These are phyloP conservation scores for Metopia argyrocephala DNA, from an alignment of 2,888 invertebrate genomes.

Conservation along the genomic window DNA sequence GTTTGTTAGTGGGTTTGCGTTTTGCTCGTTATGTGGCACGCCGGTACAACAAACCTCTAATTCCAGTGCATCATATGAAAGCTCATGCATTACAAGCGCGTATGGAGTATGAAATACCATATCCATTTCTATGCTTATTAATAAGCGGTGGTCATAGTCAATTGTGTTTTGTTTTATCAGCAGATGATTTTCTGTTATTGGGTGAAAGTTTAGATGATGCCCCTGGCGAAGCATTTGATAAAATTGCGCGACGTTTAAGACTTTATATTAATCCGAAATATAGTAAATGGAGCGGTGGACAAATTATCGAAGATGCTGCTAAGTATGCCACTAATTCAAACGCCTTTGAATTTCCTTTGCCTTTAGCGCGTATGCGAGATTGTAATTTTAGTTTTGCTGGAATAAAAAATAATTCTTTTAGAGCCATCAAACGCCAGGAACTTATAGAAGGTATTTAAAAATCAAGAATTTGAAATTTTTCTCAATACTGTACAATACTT, in stretches of 20 bases:
- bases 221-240: constrained; percentile 96
- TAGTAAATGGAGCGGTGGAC: constrained; percentile 85
- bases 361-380: constrained; percentile 83
- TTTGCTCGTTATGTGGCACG: constrained; percentile 89
- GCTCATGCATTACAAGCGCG: constrained; percentile 96
- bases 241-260: constrained; percentile 92
- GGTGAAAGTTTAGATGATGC: constrained; percentile 91
- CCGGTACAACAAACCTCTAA: constrained; percentile 86
- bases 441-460: constrained; percentile 72
- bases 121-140: constrained; percentile 93
- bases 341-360: constrained; percentile 84
- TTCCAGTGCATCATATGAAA: constrained; percentile 99
- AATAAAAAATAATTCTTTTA: constrained; percentile 82
- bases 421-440: constrained; percentile 82
- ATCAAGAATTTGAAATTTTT: neutral
- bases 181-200: constrained; percentile 88
- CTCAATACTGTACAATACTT: neutral
- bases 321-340: constrained; percentile 82
- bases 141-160: constrained; percentile 97
- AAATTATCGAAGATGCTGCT: constrained; percentile 91
- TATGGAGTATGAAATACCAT: constrained; percentile 84
- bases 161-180: constrained; percentile 85
- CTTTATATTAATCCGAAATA: constrained; percentile 87
- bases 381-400: constrained; percentile 97
- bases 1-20: constrained; percentile 88